These are phyloP conservation scores for Microplitis deprimator DNA, from an alignment of 2,888 invertebrate species.

Conservation along the genomic window DNA sequence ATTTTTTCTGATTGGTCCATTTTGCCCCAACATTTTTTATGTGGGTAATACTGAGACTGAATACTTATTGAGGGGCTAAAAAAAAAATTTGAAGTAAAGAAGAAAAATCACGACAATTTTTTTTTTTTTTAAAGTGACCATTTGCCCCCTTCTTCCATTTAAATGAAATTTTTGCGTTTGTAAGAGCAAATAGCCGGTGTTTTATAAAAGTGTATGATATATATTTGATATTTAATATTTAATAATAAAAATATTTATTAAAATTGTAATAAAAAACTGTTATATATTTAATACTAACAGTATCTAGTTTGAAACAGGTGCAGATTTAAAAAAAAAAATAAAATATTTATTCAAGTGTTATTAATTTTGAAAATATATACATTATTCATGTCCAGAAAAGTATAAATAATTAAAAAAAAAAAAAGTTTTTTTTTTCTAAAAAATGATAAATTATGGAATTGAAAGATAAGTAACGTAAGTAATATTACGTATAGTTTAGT, in stretches of 20 bases:
- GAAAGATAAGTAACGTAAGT: not conserved
- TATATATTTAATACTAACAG: not conserved
- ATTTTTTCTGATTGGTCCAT: too few species aligned
- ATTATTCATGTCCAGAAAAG: not conserved
- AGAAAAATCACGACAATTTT: too few species aligned
- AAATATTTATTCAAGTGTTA: not conserved
- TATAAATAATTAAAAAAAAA: not conserved
- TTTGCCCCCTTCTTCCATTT: too few species aligned
- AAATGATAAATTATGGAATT: not conserved
- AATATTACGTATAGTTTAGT: not conserved
- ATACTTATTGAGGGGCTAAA: too few species aligned
- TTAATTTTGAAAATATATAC: not conserved
- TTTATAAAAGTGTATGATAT: too few species aligned
- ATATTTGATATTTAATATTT: too few species aligned
- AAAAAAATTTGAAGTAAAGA: too few species aligned
- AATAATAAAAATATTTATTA: not conserved
- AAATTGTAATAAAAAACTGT: not conserved
- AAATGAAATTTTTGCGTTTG: too few species aligned
- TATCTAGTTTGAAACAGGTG: not conserved
- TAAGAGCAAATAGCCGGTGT: too few species aligned
- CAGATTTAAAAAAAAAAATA: not conserved
- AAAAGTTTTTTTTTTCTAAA: not conserved
- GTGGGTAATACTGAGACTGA: too few species aligned
- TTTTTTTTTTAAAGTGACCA: too few species aligned
- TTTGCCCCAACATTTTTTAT: too few species aligned